These are phyloP conservation scores for Phengaris arion DNA, from an alignment of 2,888 invertebrate genomes.

Conservation along the genomic window DNA sequence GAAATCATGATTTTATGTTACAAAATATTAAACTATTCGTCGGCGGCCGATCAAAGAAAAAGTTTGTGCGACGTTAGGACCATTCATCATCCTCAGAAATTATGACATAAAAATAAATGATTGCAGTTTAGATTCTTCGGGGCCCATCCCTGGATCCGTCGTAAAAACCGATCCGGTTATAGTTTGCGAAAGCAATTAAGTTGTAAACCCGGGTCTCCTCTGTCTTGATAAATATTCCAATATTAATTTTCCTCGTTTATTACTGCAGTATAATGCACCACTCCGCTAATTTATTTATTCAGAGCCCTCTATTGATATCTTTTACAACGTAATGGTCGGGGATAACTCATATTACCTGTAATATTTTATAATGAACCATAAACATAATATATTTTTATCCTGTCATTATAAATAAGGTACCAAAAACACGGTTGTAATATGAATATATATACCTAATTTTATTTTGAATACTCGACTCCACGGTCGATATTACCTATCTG, in stretches of 20 bases:
- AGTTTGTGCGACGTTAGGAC: conserved; percentile 49
- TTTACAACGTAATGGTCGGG: conserved; percentile 27
- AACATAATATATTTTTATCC: conserved; percentile 7
- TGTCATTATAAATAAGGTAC: conserved; percentile 32
- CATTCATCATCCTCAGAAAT: conserved; percentile 60
- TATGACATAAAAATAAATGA: conserved; percentile 64
- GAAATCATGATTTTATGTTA: conserved; percentile 1
- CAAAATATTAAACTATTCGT: conserved; percentile 27
- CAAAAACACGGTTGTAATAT: background rate
- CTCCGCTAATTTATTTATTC: conserved; percentile 32
- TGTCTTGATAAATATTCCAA: conserved; percentile 72
- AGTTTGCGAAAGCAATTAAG: conserved; percentile 76
- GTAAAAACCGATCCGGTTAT: conserved; percentile 73
- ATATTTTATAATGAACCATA: conserved; percentile 23
- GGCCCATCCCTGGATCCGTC: conserved; percentile 53
- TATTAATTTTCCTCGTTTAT: conserved; percentile 56
- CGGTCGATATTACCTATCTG: background rate
- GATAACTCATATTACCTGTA: conserved; percentile 25
- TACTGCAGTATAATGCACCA: conserved; percentile 50
- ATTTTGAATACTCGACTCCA: background rate
- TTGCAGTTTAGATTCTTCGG: conserved; percentile 52
- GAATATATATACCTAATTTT: background rate
- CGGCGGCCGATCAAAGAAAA: conserved; percentile 43
- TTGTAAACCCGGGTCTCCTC: conserved; percentile 70
- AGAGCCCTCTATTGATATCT: conserved; percentile 27